Evolutionary conservation across 2,797 vertebrate species (phyloP), one percentile per base, ranked within the genome.

Genomic region (Coilia nasus): DNA sequence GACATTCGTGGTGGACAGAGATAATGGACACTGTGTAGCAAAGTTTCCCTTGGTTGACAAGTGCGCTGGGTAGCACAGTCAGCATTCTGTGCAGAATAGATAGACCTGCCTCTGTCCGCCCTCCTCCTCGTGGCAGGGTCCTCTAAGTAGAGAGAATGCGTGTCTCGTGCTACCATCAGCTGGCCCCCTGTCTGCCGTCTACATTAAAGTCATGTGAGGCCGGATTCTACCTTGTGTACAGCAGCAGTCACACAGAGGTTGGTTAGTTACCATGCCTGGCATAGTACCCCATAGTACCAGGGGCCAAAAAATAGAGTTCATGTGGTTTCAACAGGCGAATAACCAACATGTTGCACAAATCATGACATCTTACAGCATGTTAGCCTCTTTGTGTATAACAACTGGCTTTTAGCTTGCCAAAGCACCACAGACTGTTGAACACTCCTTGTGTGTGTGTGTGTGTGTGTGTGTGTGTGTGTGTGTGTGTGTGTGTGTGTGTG

Each of bases 191-290:
- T 44, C 87, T 44, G 31, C 44, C 35, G 7, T 78, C 71, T 92
- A 85, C 89, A 92, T 94, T 90, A 83, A 85, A 82, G 86, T 95
- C 94, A 95, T 94, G 94, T 92, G 94, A 93, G 90, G 81, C 87
- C 90, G 90, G 90, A 81, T 84, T 54, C 57, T 35, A 86, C 64
- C 83, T 85, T 28, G 88, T 71, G 88, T 86, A 59, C 85, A 82
- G 82, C 85, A 83, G 17, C 85, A 85, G 41, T 83, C 54, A 54
- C 57, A 84, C 83, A 82, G 47, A 44, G n/a, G n/a, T n/a, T 47
- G 7, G 50, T 54, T 54, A 54, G 50, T 54, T 54, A 9, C 0
- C 9, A 83, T 17, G 46, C 62, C 31, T 19, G 1, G 15, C 31
- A 44, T 41, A 44, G 6, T 5, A 35, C 67, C 19, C 15, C 6